Evolutionary conservation across 2,113 vertebrate species (phyloP), one percentile per base, ranked within the genome.

Genomic region (Antechinus flavipes): DNA sequence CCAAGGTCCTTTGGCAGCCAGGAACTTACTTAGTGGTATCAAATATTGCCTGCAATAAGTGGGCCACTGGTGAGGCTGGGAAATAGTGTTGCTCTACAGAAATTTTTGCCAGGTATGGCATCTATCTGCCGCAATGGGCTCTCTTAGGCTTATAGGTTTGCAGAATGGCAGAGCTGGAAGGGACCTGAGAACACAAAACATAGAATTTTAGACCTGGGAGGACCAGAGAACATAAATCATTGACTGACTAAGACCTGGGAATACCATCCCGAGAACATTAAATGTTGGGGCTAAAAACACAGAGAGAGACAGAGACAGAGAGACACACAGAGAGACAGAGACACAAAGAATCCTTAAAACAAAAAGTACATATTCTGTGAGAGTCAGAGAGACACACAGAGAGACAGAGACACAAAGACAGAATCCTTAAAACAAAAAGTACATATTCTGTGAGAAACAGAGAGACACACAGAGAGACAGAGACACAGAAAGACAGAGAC

Each of bases 1-100:
- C 68, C 68, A 84, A 84, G 68, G 68, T 84, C 68, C 35, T 84
- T 42, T 42, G n/a, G n/a, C 68, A 84, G 68, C n/a, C n/a, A 42
- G 68, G n/a, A 84, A 84, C n/a, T 84, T 84, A 84, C 68, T 84
- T 84, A 84, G 68, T 84, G 68, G n/a, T 42, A 84, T 84, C 68
- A 84, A 42, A 84, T 84, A 42, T 19, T 84, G 68, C 68, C 68
- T 84, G n/a, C 68, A 23, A 42, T 84, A 84, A 84, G 68, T 84
- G n/a, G 68, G 68, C 68, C 68, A 84, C 68, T 84, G n/a, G 68
- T 84, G n/a, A 84, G 68, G 1, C 19, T 84, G 19, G 68, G 68
- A 84, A 84, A 84, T 22, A 84, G 14, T 76, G 16, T 42, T 8
- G 16, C 68, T 84, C 68, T 23, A 42, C n/a, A 84, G n/a, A 84